Evolutionary conservation across 2,797 vertebrate genomes (phyloP), one percentile per base, ranked within the genome.

Genomic region (Ataeniobius toweri): DNA sequence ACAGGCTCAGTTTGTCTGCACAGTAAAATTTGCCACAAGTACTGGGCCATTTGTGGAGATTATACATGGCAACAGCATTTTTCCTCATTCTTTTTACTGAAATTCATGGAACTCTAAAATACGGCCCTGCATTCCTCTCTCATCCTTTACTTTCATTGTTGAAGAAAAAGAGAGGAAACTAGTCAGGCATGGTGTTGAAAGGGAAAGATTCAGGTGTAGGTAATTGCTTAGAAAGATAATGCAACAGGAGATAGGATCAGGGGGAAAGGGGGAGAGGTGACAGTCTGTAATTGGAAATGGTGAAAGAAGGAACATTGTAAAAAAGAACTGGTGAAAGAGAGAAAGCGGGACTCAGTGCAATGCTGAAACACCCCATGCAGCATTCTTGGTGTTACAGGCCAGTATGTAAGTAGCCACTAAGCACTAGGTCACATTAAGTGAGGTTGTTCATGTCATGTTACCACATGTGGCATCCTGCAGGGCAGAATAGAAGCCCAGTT

Each of bases 171-270:
- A 88, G 82, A 82, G 79, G 73, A 87, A 89, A 87, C 76, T 53
- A 85, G 80, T 46, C 69, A 73, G 85, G 76, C 84, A 51, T 82
- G 84, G 59, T 84, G 89, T 89, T 85, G 79, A 41, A 74, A 85
- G 87, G 78, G 80, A 78, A 41, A 78, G 76, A 87, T 85, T 72
- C 86, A 80, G 86, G 85, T 88, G 80, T 86, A 87, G 88, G 89
- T 88, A 90, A 91, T 92, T 88, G 89, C 84, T 84, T 82, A 80
- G 79, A 83, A 85, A 79, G 80, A 90, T 74, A 90, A 88, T 87
- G 89, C 87, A 90, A 89, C 79, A 72, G 80, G 78, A 87, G 89
- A 90, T 82, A 86, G 83, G 81, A 89, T 91, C 79, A 73, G 83
- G 14, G n/a, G 80, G 85, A 72, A 73, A 80, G 51, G 55, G 76